Percentiles rank a stretch among this genome's conserved stretches.
Evolutionary conservation across 2,797 vertebrate species (phyloP).

Genomic region (Cephalopachus bancanus): DNA sequence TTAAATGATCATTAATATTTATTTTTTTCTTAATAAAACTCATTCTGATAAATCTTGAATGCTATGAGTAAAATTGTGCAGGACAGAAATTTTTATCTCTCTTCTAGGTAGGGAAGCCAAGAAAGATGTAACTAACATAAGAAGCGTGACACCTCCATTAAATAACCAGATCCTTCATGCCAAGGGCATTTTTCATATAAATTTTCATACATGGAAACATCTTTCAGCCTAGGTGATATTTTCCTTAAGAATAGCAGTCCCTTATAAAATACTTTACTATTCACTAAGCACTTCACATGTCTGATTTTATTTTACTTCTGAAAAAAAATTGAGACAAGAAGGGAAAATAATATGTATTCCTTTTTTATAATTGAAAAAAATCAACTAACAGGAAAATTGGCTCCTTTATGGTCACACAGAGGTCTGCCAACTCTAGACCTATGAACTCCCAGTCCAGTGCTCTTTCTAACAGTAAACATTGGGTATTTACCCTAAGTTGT

Average conservation of each 20-base stretch:
- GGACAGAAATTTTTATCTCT: conserved; percentile 24
- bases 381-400: not conserved
- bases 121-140: conserved; percentile 5
- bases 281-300: not conserved
- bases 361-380: not conserved
- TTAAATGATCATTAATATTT: conserved; percentile 17
- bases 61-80: not conserved
- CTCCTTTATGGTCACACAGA: not conserved
- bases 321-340: not conserved
- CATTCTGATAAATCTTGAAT: conserved; percentile 29
- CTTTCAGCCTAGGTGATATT: not conserved
- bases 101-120: not conserved
- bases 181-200: not conserved
- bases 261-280: not conserved
- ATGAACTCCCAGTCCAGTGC: not conserved
- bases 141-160: not conserved
- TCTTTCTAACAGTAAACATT: not conserved
- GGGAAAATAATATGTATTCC: not conserved
- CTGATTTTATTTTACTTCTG: conserved; percentile 29
- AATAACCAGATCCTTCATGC: not conserved
- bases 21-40: not conserved
- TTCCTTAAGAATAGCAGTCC: conserved; percentile 33
- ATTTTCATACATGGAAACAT: not conserved
- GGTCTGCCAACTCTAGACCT: not conserved
- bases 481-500: not conserved